A percentile compares a stretch with the other conserved stretches of the same genome.
These are phyloP conservation scores for Moxostoma hubbsi DNA, from an alignment of 2,797 vertebrate species.

Conservation along the genomic window DNA sequence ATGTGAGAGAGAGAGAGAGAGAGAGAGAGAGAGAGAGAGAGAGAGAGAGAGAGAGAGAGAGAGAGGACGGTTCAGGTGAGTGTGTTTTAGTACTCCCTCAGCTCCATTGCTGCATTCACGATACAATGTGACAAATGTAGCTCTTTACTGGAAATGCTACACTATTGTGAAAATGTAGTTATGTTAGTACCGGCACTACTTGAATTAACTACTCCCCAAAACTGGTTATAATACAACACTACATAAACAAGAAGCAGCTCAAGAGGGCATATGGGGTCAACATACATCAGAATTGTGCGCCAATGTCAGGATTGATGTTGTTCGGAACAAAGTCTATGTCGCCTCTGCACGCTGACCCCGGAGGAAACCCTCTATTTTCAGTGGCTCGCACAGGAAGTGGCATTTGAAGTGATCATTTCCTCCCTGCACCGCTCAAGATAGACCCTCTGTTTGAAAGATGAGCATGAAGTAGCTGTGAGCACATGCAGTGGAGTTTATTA, in stretches of 20 bases:
- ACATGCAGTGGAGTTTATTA: slow-evolving; percentile 61
- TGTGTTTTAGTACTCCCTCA: too few relatives aligned
- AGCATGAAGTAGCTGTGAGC: slow-evolving; percentile 44
- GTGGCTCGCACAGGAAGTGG: slow-evolving; percentile 40
- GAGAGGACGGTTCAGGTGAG: too few relatives aligned
- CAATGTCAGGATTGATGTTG: slow-evolving; percentile 18
- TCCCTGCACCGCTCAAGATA: slow-evolving; percentile 37
- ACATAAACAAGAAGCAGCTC: too few relatives aligned
- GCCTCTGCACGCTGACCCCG: slow-evolving; percentile 23
- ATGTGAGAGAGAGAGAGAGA: too few relatives aligned
- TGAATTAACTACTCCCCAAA: too few relatives aligned
- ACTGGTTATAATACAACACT: too few relatives aligned
- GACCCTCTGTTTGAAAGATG: slow-evolving; percentile 45
- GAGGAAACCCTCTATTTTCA: slow-evolving; percentile 32
- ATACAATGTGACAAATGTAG: too few relatives aligned
- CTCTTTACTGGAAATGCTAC: too few relatives aligned
- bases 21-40: too few relatives aligned
- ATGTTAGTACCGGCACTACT: too few relatives aligned
- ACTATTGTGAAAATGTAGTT: neutral
- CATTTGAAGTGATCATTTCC: slow-evolving; percentile 50
- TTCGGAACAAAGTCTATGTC: slow-evolving; percentile 24
- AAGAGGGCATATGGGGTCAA: neutral
- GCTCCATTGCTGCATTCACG: too few relatives aligned
- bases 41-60: too few relatives aligned
- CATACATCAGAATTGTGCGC: slow-evolving; percentile 21